A percentile compares a stretch with the other conserved stretches of the same genome.
Evolutionary conservation across 2,888 invertebrate genomes (phyloP).

Genomic region (Machimus atricapillus): DNA sequence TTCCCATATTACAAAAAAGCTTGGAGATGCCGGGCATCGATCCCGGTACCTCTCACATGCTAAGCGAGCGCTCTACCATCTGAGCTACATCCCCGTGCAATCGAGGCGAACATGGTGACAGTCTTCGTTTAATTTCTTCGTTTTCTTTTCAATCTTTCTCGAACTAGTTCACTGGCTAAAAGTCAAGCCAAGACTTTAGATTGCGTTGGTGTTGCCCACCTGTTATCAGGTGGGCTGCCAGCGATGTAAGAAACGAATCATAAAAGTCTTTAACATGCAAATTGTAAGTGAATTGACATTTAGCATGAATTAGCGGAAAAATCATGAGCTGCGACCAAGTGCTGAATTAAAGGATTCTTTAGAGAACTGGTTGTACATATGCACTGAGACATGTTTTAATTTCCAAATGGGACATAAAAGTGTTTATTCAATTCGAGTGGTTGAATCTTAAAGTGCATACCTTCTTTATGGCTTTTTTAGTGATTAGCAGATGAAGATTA

Average conservation of each 20-base stretch:
- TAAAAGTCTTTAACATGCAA: background rate
- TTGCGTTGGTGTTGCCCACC: background rate
- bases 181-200: background rate
- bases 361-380: background rate
- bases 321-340: background rate
- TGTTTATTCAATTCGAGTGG: background rate
- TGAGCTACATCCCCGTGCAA: slow-evolving; percentile 61
- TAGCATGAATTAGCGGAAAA: background rate
- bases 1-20: background rate
- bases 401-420: background rate
- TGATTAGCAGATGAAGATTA: background rate
- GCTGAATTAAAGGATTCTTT: background rate
- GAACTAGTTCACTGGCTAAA: background rate
- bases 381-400: background rate
- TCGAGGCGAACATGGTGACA: background rate
- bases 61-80: slow-evolving; percentile 63
- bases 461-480: background rate
- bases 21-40: slow-evolving; percentile 61
- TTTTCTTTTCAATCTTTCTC: background rate
- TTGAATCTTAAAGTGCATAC: background rate
- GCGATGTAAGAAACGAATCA: background rate
- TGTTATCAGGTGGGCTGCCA: background rate
- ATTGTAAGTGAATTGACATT: background rate
- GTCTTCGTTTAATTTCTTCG: background rate
- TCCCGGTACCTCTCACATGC: slow-evolving; percentile 59